These are phyloP conservation scores for Drosophila nigritarsus DNA, from an alignment of 2,888 invertebrate genomes.

Conservation along the genomic window DNA sequence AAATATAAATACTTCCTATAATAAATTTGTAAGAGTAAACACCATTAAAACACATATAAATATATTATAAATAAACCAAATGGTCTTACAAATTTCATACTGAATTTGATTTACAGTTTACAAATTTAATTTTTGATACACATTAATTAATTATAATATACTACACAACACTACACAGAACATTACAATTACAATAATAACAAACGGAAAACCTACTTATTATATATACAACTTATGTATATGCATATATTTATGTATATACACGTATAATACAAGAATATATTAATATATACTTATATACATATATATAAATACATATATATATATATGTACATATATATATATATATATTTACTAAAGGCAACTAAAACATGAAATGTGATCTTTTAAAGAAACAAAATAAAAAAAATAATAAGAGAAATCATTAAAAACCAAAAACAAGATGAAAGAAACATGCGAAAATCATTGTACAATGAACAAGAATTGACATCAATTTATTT, in stretches of 20 bases:
- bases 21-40: conserved; percentile 59
- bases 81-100: conserved; percentile 40
- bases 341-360: conserved; percentile 75
- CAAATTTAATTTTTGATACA: conserved; percentile 58
- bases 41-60: conserved; percentile 18
- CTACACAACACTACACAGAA: conserved; percentile 45
- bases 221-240: conserved; percentile 63
- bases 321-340: conserved; percentile 31
- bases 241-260: conserved; percentile 74
- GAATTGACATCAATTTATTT: conserved; percentile 56
- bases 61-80: conserved; percentile 26
- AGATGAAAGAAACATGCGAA: conserved; percentile 11
- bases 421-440: conserved; percentile 45
- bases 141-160: conserved; percentile 34
- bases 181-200: conserved; percentile 60
- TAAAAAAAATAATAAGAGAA: conserved; percentile 56
- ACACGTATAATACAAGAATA: conserved; percentile 64
- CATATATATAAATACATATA: conserved; percentile 27
- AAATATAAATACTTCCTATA: conserved; percentile 62
- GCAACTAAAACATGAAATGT: conserved; percentile 83
- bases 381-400: conserved; percentile 83
- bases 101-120: conserved; percentile 51
- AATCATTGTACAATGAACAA: conserved; percentile 38
- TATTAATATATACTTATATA: conserved; percentile 68
- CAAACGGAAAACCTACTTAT: conserved; percentile 58